These are phyloP conservation scores for Amphipoea lucens DNA, from an alignment of 2,888 invertebrate genomes.

Conservation along the genomic window DNA sequence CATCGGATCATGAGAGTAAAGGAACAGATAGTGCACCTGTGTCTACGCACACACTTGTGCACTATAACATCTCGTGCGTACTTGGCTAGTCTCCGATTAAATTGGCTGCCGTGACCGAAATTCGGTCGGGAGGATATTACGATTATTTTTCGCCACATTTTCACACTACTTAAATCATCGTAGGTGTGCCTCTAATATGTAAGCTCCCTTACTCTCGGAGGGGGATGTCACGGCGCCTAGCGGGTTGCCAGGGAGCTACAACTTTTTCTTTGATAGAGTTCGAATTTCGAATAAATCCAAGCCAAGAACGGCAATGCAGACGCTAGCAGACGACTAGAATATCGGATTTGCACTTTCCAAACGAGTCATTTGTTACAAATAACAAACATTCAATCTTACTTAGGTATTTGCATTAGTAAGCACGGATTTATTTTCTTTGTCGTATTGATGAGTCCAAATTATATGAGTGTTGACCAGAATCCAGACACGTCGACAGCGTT, in stretches of 20 bases:
- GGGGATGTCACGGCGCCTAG: constrained; percentile 79
- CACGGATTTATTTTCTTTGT: neutral
- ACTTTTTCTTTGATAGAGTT: constrained; percentile 89
- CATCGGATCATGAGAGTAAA: no score
- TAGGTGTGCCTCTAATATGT: constrained; percentile 54
- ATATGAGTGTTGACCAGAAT: neutral
- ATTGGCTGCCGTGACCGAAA: neutral
- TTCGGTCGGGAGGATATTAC: neutral
- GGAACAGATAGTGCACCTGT: no score
- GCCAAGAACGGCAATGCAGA: constrained; percentile 80
- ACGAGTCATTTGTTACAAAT: constrained; percentile 54
- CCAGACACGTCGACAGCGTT: neutral
- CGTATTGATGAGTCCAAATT: neutral
- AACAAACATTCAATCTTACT: constrained; percentile 44
- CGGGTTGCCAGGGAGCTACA: constrained; percentile 84
- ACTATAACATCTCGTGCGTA: neutral
- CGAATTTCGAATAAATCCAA: constrained; percentile 86
- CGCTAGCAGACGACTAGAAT: constrained; percentile 75
- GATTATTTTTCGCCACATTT: neutral
- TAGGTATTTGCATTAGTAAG: constrained; percentile 15
- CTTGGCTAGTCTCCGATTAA: neutral
- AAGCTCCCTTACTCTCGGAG: constrained; percentile 66
- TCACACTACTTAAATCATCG: constrained; percentile 8
- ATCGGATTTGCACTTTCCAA: constrained; percentile 72
- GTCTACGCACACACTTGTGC: no score